Base-by-base conservation (phyloP, 2,888 invertebrate species). In the Meteorus colon region DNA sequence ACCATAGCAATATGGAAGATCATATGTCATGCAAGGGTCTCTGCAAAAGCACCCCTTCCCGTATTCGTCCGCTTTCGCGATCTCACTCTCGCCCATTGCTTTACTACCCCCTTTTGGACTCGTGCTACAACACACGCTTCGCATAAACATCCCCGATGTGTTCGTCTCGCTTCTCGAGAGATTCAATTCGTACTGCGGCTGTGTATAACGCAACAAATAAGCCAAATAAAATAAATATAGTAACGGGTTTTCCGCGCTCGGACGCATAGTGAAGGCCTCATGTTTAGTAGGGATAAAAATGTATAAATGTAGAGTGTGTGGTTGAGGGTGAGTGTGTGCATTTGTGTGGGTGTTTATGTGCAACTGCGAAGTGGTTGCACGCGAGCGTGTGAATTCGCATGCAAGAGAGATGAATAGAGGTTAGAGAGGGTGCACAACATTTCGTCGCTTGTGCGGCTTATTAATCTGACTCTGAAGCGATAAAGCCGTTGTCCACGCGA, bases 1-100 rank as follows among this genome's bases (percentile, higher is more conserved):
- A 79, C 83, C 83, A 76, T 81, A 82, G 87, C 88, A 89, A 89
- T 89, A 89, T 89, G 86, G 88, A 84, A 88, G 89, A 89, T 89
- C 89, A 89, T 89, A 89, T 88, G 89, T 89, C 89, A 89, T 88
- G 86, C 84, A 83, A 81, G 85, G 83, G 84, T 82, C 78, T 81
- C 83, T 79, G 79, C 80, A 79, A 77, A 78, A 78, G 76, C 77
- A 69, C 78, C 77, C 78, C 55, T 19, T 19, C n/a, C 2, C 55
- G 4, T 19, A 55, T 19, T 19, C 10, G 19, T 4, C n/a, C 19
- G 6, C 55, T n/a, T n/a, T 55, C 55, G 5, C 55, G n/a, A n/a
- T 77, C 76, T 74, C 76, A 73, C 78, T 73, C 82, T 80, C 73
- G 60, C 69, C 66, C 76, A 68, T 70, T 73, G 70, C 74, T 74